These are phyloP conservation scores for Macrotrachela quadricornifera DNA, from an alignment of 1,140 invertebrate species.

Conservation along the genomic window DNA sequence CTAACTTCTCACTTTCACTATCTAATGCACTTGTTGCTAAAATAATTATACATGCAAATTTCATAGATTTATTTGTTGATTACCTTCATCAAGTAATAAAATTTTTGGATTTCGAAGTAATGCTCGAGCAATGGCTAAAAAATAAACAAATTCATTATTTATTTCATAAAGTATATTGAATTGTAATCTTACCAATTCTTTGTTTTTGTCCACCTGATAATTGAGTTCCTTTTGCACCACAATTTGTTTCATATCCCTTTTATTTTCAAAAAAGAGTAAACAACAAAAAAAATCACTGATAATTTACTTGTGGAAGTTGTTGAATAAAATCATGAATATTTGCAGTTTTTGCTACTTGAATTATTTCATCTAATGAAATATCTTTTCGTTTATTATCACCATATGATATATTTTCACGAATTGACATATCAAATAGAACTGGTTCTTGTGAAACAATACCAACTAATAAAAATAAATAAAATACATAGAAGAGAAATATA, in stretches of 20 bases:
- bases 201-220: conserved; percentile 28
- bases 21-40: conserved; percentile 26
- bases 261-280: conserved; percentile 21
- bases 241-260: conserved; percentile 23
- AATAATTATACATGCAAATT: too few species aligned
- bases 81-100: conserved; percentile 50
- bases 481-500: not conserved
- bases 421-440: conserved; percentile 88
- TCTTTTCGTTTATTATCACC: conserved; percentile 40
- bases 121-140: not conserved
- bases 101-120: conserved; percentile 48
- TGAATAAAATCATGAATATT: conserved; percentile 66
- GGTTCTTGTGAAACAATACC: conserved; percentile 92
- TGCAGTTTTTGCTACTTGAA: conserved; percentile 53
- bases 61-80: too few species aligned
- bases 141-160: too few species aligned
- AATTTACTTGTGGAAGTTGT: conserved; percentile 19
- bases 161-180: too few species aligned
- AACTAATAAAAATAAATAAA: conserved; percentile 39
- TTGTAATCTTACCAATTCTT: conserved; percentile 10
- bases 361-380: conserved; percentile 47
- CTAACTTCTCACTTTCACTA: conserved; percentile 27
- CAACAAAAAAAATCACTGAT: too few species aligned
- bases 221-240: conserved; percentile 24
- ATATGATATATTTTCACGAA: conserved; percentile 83